phyloP scores from a whole-genome alignment of 2,888 invertebrate genomes.

The Hartigia nigra region DNA sequence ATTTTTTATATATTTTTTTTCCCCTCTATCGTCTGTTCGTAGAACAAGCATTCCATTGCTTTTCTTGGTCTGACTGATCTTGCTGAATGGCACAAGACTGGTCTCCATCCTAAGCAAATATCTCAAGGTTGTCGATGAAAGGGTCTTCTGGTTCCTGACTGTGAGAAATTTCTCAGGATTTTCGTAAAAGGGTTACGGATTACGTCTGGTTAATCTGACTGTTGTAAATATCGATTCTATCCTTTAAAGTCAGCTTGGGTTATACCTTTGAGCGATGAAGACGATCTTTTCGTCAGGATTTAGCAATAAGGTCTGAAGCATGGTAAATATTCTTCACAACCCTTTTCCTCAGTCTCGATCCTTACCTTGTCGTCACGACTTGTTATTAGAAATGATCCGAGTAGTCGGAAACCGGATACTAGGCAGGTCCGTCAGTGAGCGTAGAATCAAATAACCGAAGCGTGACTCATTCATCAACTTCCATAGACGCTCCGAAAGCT shows the following conservation, averaged over 20 bases:
- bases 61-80: neutral
- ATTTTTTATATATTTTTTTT: neutral
- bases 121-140: neutral
- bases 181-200: neutral
- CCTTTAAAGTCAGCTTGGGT: neutral
- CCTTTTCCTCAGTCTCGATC: neutral
- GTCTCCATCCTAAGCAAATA: neutral
- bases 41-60: neutral
- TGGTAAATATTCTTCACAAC: neutral
- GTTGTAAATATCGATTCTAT: neutral
- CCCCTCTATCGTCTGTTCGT: neutral
- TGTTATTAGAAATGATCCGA: neutral
- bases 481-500: neutral
- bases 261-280: neutral
- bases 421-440: constrained; percentile 14
- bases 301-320: neutral
- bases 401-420: constrained; percentile 14
- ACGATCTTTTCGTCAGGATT: neutral
- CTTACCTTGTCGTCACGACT: neutral
- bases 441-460: constrained; percentile 8
- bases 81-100: neutral
- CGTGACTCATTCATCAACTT: constrained; percentile 7
- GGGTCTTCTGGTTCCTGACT: neutral
- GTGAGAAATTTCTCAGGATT: neutral
- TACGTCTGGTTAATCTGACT: neutral